Percentiles rank a stretch among this genome's conserved stretches.
These are phyloP conservation scores for Noctua janthe DNA, from an alignment of 2,888 invertebrate species.

Conservation along the genomic window DNA sequence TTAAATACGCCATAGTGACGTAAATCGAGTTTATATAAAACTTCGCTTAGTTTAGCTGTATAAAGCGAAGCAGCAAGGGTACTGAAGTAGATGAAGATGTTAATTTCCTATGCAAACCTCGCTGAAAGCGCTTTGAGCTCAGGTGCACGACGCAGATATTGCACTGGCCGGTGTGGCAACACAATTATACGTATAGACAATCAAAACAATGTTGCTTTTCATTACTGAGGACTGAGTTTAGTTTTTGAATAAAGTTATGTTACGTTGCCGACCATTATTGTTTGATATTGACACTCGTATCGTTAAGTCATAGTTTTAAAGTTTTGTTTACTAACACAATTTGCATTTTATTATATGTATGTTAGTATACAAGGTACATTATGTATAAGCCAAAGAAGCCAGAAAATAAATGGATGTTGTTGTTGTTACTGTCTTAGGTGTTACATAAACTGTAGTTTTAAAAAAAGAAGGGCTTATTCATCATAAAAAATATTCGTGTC, in stretches of 20 bases:
- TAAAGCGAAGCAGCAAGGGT: constrained; percentile 54
- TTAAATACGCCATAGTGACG: constrained; percentile 41
- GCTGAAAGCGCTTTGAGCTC: constrained; percentile 67
- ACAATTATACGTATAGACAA: constrained; percentile 49
- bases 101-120: constrained; percentile 77
- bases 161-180: constrained; percentile 38
- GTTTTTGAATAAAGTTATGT: constrained; percentile 7
- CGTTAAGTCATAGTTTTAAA: too few species aligned
- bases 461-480: too few species aligned
- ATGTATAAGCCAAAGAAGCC: too few species aligned
- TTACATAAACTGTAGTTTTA: too few species aligned
- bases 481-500: too few species aligned
- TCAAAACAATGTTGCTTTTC: constrained; percentile 55
- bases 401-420: too few species aligned
- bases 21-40: constrained; percentile 50
- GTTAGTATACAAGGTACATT: too few species aligned
- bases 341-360: too few species aligned
- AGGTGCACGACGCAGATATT: constrained; percentile 67
- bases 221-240: constrained; percentile 32
- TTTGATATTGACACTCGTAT: constrained; percentile 5
- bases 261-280: neutral
- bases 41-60: constrained; percentile 48
- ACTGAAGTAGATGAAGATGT: constrained; percentile 72
- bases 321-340: too few species aligned
- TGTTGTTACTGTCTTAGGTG: too few species aligned